Base-by-base conservation (phyloP, 2,888 invertebrate genomes). In the Bhutanitis thaidina region DNA sequence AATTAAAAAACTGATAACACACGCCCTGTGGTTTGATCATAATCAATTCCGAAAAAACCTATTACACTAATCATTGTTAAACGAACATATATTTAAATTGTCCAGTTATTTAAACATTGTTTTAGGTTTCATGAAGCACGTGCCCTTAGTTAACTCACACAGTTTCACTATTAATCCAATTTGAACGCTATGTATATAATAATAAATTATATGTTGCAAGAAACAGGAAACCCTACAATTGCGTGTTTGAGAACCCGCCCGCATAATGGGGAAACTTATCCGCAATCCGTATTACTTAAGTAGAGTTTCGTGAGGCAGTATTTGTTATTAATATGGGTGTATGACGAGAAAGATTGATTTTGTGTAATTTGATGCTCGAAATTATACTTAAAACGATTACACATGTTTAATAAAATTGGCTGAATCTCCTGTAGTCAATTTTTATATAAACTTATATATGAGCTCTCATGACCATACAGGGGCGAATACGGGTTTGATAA, bases 21-120 rank as follows among this genome's bases (percentile, higher is more conserved):
- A n/a, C 32, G 32, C 34, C 29, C 29, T 10, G 15, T 34, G 36
- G 20, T 45, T 40, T 16, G 36, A 45, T 45, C 29, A 27, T 67
- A 65, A 77, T 70, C 70, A 67, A 67, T 69, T 68, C 58, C 47
- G 53, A 57, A 56, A n/a, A 52, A 45, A 20, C 47, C 58, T 61
- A 61, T 60, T 67, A 62, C 37, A 44, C 53, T 36, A 45, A 45
- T 51, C 40, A 30, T 36, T 45, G 32, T 50, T 50, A 36, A 29
- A 29, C 13, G 14, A 40, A 51, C 45, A 35, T 51, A 51, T 45
- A 45, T 45, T 50, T 45, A 51, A 51, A 51, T 16, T 45, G 51
- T 51, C 40, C 45, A 16, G 8, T 39, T 39, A 10, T 39, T 35
- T 34, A 32, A 43, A 44, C 25, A 44, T 29, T 39, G 43, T 45